phyloP scores from a whole-genome alignment of 1,140 invertebrate genomes.

The Uloborus diversus region DNA sequence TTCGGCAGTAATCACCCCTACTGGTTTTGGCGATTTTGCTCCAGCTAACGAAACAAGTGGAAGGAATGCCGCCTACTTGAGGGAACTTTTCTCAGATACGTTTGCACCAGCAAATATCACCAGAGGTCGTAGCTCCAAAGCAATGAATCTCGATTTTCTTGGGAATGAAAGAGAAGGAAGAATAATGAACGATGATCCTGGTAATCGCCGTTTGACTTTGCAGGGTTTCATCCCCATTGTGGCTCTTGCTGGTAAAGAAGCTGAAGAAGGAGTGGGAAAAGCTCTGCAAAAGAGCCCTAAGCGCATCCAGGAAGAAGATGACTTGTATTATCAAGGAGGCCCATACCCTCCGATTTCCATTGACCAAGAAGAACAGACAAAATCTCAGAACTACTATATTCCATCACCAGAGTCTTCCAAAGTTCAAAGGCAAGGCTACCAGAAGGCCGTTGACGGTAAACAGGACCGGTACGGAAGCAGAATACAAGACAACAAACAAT shows the following conservation, averaged over 20 bases:
- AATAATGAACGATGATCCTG: conserved; percentile 56
- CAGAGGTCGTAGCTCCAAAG: conserved; percentile 29
- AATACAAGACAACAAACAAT: background rate
- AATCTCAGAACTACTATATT: conserved; percentile 10
- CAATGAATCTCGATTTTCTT: conserved; percentile 23
- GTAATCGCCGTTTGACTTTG: conserved; percentile 34
- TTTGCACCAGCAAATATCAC: conserved; percentile 34
- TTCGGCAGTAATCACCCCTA: background rate
- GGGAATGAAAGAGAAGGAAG: conserved; percentile 47
- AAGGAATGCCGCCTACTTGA: background rate
- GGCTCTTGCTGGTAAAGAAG: conserved; percentile 32
- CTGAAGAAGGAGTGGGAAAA: background rate
- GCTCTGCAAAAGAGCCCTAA: background rate
- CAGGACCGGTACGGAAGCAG: conserved; percentile 8
- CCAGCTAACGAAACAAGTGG: conserved; percentile 21
- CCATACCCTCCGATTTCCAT: conserved; percentile 19
- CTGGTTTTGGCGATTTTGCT: background rate
- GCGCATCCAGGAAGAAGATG: background rate
- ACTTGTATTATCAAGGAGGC: background rate
- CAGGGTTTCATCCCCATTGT: conserved; percentile 59
- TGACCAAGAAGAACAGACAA: conserved; percentile 1
- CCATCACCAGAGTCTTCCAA: background rate
- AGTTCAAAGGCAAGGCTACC: background rate
- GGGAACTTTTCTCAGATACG: conserved; percentile 24
- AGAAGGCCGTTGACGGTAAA: background rate